Evolutionary conservation across 1,140 invertebrate genomes (phyloP), one percentile per base, ranked within the genome.

Genomic region (Pygmarrhopalites habei): DNA sequence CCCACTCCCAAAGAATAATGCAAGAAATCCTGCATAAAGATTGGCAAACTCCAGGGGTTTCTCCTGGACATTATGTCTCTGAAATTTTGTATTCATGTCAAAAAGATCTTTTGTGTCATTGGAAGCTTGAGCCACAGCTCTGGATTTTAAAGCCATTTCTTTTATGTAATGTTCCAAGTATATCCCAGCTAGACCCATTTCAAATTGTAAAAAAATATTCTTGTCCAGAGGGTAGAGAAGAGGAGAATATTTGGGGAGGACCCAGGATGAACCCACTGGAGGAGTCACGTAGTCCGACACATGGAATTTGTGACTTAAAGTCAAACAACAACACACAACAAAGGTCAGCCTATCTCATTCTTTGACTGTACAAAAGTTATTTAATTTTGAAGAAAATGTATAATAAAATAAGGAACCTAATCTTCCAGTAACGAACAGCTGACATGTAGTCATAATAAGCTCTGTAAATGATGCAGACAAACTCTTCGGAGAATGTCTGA

Each of bases 221-320:
- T 60, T 32, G 44, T 70, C 39, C 17, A 70, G 47, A 2, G 43
- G 28, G 12, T 60, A 51, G 1, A 62, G 49, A 32, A 62, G 30
- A 15, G 68, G 68, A 41, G 65, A 65, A 60, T 67, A 47, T 63
- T 70, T 70, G 14, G 53, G 53, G 3, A 67, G 44, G 1, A 62
- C 65, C 68, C 68, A 70, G 30, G 65, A 58, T 30, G 68, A 67
- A 5, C 68, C 68, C 1, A 70, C 65, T n/a, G 68, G 62, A 14
- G 68, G 62, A 15, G 68, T 65, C 5, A 70, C 65, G 52, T 60
- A 70, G 32, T 70, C 68, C n/a, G 65, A 67, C 1, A 70, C 26
- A 43, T 56, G 49, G 4, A 67, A 62, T 29, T 67, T 65, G 15
- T 62, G 59, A 1, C 43, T n/a, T n/a, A n/a, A n/a, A n/a, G n/a